phyloP scores from a whole-genome alignment of 2,888 invertebrate genomes.

The Kuschelorhynchus macadamiae region DNA sequence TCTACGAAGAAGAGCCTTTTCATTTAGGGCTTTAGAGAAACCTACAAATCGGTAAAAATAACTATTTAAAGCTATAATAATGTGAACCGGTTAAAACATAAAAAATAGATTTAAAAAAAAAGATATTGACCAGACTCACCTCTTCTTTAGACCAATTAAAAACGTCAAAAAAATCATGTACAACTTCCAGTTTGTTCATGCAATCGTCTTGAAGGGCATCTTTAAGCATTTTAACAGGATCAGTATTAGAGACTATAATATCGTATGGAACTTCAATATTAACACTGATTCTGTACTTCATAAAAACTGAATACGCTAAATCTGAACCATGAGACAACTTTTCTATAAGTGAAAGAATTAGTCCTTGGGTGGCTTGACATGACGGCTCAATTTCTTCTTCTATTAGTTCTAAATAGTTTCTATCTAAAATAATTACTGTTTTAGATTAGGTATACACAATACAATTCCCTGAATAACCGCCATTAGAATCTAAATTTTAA shows the following conservation, averaged over 20 bases:
- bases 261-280: conserved; percentile 73
- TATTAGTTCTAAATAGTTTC: conserved; percentile 44
- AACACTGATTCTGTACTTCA: conserved; percentile 73
- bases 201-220: conserved; percentile 71
- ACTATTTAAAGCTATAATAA: too few relatives aligned
- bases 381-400: conserved; percentile 50
- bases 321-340: conserved; percentile 71
- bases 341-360: conserved; percentile 70
- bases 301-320: conserved; percentile 72
- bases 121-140: too few relatives aligned
- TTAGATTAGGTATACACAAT: too few relatives aligned
- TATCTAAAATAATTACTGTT: conserved; percentile 49
- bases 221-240: conserved; percentile 71
- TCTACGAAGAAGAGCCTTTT: too few relatives aligned
- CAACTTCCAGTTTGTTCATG: conserved; percentile 73
- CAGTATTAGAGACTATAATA: conserved; percentile 70
- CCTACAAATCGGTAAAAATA: too few relatives aligned
- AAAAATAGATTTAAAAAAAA: too few relatives aligned
- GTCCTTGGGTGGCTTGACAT: conserved; percentile 62
- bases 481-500: too few relatives aligned
- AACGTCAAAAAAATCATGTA: conserved; percentile 74
- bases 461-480: too few relatives aligned
- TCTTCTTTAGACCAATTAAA: conserved; percentile 71
- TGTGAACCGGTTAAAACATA: too few relatives aligned
- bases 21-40: too few relatives aligned